Conservation (phyloP, 2,888 invertebrate species). For the Macaria notata region DNA sequence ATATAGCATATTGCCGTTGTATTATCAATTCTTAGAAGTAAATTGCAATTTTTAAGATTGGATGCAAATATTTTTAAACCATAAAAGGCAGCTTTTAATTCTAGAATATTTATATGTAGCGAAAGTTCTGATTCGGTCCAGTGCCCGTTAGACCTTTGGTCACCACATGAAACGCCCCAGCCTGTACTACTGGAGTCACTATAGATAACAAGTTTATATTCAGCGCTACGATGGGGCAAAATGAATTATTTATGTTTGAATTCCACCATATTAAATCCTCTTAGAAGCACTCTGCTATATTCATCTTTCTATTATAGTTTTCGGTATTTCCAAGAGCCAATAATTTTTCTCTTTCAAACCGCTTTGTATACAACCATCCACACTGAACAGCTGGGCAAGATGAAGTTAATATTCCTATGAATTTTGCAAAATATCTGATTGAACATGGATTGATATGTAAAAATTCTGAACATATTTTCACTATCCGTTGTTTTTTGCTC, state of each 20-base stretch:
- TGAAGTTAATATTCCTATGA: too few relatives aligned
- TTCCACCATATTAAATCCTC: constrained; percentile 25
- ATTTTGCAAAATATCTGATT: too few relatives aligned
- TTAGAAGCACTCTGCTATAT: too few relatives aligned
- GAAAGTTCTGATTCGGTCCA: constrained; percentile 11
- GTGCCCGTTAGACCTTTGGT: too few relatives aligned
- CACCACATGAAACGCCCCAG: constrained; percentile 22
- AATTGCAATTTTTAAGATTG: neutral
- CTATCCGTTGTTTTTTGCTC: too few relatives aligned
- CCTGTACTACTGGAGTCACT: constrained; percentile 20
- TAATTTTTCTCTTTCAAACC: too few relatives aligned
- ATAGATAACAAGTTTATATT: constrained; percentile 14
- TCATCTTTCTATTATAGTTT: too few relatives aligned
- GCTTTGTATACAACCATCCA: too few relatives aligned
- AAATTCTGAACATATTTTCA: too few relatives aligned
- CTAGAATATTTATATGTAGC: constrained; percentile 23
- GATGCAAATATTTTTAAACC: constrained; percentile 16
- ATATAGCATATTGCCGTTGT: constrained; percentile 24
- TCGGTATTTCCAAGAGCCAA: too few relatives aligned
- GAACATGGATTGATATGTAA: too few relatives aligned
- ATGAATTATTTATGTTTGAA: constrained; percentile 8
- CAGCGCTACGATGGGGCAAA: constrained; percentile 1
- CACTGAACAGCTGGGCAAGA: too few relatives aligned
- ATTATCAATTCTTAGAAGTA: constrained; percentile 22
- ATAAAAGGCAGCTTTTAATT: constrained; percentile 13